Evolutionary conservation across 2,797 vertebrate genomes (phyloP).

Genomic region (Scarus forsteni): DNA sequence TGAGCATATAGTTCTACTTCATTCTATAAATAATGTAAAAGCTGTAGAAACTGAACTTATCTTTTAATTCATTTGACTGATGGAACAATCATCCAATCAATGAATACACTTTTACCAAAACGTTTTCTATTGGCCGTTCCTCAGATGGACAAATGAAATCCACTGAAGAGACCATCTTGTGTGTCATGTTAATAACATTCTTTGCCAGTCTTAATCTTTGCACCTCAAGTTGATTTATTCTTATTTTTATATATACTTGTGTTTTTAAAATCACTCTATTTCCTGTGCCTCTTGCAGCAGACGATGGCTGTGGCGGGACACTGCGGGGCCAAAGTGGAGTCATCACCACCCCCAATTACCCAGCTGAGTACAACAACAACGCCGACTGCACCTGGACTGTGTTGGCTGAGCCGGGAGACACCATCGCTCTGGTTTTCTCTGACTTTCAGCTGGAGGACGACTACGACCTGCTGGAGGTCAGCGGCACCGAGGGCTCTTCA

Average conservation of each 20-base stretch:
- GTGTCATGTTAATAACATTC: too few relatives aligned
- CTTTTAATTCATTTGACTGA: too few relatives aligned
- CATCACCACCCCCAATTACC: slow-evolving; percentile 96
- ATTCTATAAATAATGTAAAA: too few relatives aligned
- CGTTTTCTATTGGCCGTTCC: too few relatives aligned
- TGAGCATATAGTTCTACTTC: too few relatives aligned
- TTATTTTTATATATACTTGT: slow-evolving; percentile 9
- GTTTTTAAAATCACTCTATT: slow-evolving; percentile 10
- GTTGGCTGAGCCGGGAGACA: slow-evolving; percentile 97
- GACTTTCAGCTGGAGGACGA: slow-evolving; percentile 98
- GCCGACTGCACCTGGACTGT: slow-evolving; percentile 99
- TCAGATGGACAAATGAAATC: too few relatives aligned
- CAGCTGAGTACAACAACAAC: slow-evolving; percentile 94
- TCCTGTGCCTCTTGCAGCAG: slow-evolving; percentile 83
- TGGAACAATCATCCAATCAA: too few relatives aligned
- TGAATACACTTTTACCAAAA: too few relatives aligned
- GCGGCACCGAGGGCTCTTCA: slow-evolving; percentile 95
- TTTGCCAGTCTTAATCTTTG: neutral
- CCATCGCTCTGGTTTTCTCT: slow-evolving; percentile 96
- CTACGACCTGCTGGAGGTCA: slow-evolving; percentile 96
- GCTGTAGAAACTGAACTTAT: too few relatives aligned
- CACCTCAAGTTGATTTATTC: slow-evolving; percentile 4
- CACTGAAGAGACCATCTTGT: too few relatives aligned
- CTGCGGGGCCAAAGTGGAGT: slow-evolving; percentile 96
- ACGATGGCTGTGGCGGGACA: slow-evolving; percentile 96